Percentiles rank a stretch among this genome's conserved stretches.
Conservation (phyloP, 2,888 invertebrate species). For the Caenorhabditis panamensis region DNA sequence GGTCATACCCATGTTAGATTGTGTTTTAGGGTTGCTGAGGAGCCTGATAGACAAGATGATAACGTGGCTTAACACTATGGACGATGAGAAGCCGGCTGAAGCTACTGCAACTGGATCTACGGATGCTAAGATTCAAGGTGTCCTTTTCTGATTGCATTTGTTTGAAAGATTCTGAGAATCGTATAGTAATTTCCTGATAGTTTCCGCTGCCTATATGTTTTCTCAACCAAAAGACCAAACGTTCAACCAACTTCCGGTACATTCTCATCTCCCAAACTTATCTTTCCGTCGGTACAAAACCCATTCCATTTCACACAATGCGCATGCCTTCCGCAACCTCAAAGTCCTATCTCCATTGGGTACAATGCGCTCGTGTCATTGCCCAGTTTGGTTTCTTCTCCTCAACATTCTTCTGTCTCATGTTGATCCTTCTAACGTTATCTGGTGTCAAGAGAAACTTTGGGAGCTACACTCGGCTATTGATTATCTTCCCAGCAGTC, state of each 20-base stretch:
- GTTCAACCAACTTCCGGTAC: no score
- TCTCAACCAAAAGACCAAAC: no score
- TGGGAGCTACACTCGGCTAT: constrained; percentile 20
- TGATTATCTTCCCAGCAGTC: constrained; percentile 9
- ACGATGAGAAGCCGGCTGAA: neutral
- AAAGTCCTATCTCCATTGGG: constrained; percentile 2
- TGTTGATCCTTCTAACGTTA: constrained; percentile 8
- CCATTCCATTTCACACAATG: no score
- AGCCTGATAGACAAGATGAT: neutral
- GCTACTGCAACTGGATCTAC: neutral
- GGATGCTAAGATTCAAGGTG: no score
- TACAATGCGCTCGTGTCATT: neutral
- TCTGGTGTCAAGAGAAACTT: constrained; percentile 12
- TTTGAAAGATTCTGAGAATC: no score
- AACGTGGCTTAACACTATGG: neutral
- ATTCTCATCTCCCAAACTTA: no score
- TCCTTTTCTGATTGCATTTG: neutral
- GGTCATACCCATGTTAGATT: no score
- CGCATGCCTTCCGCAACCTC: no score
- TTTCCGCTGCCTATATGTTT: no score
- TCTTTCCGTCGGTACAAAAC: no score
- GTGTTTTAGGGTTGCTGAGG: neutral
- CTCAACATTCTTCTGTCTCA: neutral
- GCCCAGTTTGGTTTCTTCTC: constrained; percentile 25
- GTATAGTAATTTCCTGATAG: no score